Percentiles rank a stretch among this genome's conserved stretches.
Conservation (phyloP, 2,797 vertebrate genomes). For the Clarias platycephalus region DNA sequence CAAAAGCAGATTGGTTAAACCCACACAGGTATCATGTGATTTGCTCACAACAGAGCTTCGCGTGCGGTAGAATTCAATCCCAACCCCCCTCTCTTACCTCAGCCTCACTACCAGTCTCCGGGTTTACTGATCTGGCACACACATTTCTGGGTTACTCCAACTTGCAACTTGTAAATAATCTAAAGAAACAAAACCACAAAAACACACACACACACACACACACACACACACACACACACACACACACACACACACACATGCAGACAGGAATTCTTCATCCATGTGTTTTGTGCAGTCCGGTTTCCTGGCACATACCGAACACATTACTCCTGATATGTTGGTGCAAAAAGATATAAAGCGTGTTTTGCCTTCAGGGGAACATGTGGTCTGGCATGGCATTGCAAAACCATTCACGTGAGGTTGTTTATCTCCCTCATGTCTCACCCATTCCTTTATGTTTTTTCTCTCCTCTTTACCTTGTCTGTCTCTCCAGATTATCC, state of each 20-base stretch:
- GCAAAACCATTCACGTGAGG: constrained; percentile 31
- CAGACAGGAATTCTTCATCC: constrained; percentile 59
- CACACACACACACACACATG: not conserved
- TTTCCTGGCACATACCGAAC: constrained; percentile 57
- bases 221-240: not conserved
- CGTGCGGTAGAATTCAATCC: constrained; percentile 6
- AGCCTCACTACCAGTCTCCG: not conserved
- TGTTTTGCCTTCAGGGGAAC: constrained; percentile 38
- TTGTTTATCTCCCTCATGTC: constrained; percentile 32
- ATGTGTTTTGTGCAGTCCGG: constrained; percentile 63
- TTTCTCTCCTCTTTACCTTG: not conserved
- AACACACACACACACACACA: not conserved
- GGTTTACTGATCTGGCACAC: constrained; percentile 65
- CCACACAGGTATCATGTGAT: constrained; percentile 44
- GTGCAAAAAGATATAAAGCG: constrained; percentile 48
- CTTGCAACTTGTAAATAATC: constrained; percentile 57
- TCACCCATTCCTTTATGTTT: constrained; percentile 7
- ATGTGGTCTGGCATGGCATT: constrained; percentile 44
- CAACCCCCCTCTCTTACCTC: not conserved
- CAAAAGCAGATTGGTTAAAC: constrained; percentile 28
- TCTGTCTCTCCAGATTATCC: constrained; percentile 83
- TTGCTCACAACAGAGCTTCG: constrained; percentile 26
- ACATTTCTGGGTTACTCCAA: constrained; percentile 72
- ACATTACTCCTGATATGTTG: constrained; percentile 53
- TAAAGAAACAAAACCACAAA: constrained; percentile 34